Percentiles rank a stretch among this genome's conserved stretches.
phyloP scores from a whole-genome alignment of 2,888 invertebrate species.

The Philhelius pedissequus region DNA sequence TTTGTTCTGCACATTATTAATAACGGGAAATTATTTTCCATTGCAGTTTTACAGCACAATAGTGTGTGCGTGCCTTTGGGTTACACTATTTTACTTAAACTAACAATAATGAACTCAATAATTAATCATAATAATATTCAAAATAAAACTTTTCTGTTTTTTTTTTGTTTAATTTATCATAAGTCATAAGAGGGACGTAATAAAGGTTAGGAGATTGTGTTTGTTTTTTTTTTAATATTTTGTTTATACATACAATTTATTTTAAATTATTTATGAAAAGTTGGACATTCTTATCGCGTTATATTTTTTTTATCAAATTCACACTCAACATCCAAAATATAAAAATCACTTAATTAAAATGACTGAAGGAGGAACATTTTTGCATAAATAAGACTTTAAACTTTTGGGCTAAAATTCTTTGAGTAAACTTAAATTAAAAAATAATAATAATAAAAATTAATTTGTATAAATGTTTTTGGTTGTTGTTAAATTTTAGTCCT shows the following conservation, averaged over 20 bases:
- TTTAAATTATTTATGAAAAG: background rate
- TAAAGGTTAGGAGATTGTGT: background rate
- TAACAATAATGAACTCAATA: conserved; percentile 45
- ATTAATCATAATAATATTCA: background rate
- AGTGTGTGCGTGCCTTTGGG: background rate
- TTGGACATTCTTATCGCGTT: background rate
- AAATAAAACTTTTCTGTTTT: background rate
- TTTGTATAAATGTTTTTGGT: background rate
- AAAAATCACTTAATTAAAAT: background rate
- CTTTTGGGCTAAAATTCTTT: no score
- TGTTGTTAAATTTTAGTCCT: background rate
- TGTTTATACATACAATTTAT: background rate
- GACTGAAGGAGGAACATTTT: background rate
- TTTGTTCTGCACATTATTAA: background rate
- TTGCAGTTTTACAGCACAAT: conserved; percentile 16
- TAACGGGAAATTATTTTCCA: no score
- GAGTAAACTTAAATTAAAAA: no score
- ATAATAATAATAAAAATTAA: background rate
- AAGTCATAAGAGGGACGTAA: background rate
- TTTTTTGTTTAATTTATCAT: background rate
- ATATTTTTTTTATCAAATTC: background rate
- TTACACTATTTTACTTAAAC: conserved; percentile 28
- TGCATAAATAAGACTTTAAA: no score
- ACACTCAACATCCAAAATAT: background rate
- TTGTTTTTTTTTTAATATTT: background rate